These are phyloP conservation scores for Eretmocerus hayati DNA, from an alignment of 2,888 invertebrate genomes.

Conservation along the genomic window DNA sequence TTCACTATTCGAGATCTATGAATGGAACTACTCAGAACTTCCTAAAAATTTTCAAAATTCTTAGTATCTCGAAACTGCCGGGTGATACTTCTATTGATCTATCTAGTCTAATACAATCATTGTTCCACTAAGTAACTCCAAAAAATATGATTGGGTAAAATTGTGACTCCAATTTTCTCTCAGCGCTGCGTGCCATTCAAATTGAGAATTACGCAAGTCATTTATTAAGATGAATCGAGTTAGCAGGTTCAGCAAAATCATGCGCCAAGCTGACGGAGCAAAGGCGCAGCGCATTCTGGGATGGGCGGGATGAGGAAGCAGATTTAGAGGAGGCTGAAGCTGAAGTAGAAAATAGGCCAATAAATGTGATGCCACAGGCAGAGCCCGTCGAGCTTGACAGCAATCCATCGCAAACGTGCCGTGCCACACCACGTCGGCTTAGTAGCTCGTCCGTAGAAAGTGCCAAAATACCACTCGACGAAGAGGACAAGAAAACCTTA, in stretches of 20 bases:
- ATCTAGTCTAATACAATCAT: no score
- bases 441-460: slow-evolving; percentile 44
- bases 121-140: no score
- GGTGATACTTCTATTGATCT: no score
- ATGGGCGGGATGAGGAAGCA: slow-evolving; percentile 31
- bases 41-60: no score
- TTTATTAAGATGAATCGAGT: no score
- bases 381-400: slow-evolving; percentile 37
- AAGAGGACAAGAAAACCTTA: slow-evolving; percentile 38
- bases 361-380: slow-evolving; percentile 19
- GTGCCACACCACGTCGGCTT: slow-evolving; percentile 40
- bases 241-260: slow-evolving; percentile 26
- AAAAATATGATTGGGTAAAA: no score
- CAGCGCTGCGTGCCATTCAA: no score
- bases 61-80: no score
- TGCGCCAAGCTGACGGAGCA: slow-evolving; percentile 29
- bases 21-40: no score
- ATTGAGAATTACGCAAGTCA: no score
- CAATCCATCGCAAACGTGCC: slow-evolving; percentile 39
- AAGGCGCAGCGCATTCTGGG: slow-evolving; percentile 34
- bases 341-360: slow-evolving; percentile 25
- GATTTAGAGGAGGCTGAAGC: slow-evolving; percentile 14
- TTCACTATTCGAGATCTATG: no score
- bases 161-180: no score
- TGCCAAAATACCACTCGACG: slow-evolving; percentile 41